Evolutionary conservation across 2,888 invertebrate genomes (phyloP), one percentile per base, ranked within the genome.

Genomic region (Mimumesa dahlbomi): DNA sequence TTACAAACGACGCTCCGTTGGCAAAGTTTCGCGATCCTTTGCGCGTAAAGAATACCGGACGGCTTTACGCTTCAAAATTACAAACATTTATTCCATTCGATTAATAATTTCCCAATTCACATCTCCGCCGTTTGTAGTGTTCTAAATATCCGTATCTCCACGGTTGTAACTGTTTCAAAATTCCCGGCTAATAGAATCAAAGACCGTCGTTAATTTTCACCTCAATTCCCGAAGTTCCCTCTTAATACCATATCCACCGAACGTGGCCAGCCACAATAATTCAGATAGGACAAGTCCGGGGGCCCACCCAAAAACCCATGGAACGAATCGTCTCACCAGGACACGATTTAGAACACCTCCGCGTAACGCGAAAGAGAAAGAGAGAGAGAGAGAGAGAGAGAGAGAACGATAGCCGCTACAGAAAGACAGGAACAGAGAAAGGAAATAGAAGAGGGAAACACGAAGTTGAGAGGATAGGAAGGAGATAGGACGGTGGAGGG

Each of bases 261-360:
- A 29, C 46, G 48, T 53, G 53, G 68, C 67, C 25, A 11, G 67
- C 68, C 59, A 43, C 68, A 59, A 29, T 59, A 69, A 69, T 67
- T 54, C 68, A 45, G 54, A 69, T 58, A 52, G 43, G 69, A 68
- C 57, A 38, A 57, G 3, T n/a, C 66, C 52, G 46, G 25, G 45
- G 59, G 45, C 46, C 48, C n/a, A n/a, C 42, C 38, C 53, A 68
- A 74, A 75, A 72, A 61, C 43, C 48, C 50, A 58, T 63, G 79
- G 40, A 58, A 64, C 71, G 71, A 70, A 59, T 64, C 50, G 71
- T 53, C 64, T 50, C 64, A 25, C 42, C 50, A 54, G 59, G 50
- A 82, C 81, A 80, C 77, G 82, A 84, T 83, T 84, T 71, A 79
- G 80, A 82, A 79, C 82, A 82, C 81, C 82, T 82, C 81, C 66